Evolutionary conservation across 2,113 vertebrate genomes (phyloP).

Genomic region (Hepsetus odoe): DNA sequence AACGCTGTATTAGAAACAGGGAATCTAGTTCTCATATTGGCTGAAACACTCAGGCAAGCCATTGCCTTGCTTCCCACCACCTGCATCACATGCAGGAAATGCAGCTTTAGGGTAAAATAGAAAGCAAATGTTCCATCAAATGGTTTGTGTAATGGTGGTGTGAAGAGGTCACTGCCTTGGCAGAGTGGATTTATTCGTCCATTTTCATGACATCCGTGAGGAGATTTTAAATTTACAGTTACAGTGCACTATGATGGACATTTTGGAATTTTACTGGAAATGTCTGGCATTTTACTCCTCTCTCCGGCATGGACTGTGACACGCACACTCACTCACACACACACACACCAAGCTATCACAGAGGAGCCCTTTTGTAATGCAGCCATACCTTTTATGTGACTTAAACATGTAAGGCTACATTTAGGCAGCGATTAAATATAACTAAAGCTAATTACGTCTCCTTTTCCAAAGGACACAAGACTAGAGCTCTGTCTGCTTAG

Average conservation of each 20-base stretch:
- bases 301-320: neutral
- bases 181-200: conserved; percentile 30
- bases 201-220: conserved; percentile 51
- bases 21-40: neutral
- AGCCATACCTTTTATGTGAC: conserved; percentile 70
- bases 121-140: conserved; percentile 63
- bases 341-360: conserved; percentile 54
- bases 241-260: conserved; percentile 33
- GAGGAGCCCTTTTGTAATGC: conserved; percentile 70
- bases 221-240: conserved; percentile 42
- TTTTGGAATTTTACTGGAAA: neutral
- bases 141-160: conserved; percentile 58
- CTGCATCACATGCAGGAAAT: conserved; percentile 53
- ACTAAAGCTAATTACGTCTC: conserved; percentile 77
- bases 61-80: conserved; percentile 23
- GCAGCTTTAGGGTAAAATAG: conserved; percentile 60
- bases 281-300: neutral
- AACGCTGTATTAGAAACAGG: too few species aligned
- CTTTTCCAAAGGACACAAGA: conserved; percentile 66
- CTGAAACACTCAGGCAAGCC: neutral
- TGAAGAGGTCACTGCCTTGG: conserved; percentile 52
- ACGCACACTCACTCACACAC: neutral
- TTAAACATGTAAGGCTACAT: conserved; percentile 75
- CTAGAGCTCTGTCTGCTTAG: conserved; percentile 71
- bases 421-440: conserved; percentile 80